Conservation (phyloP, 2,888 invertebrate species). For the Eupithecia exiguata region DNA sequence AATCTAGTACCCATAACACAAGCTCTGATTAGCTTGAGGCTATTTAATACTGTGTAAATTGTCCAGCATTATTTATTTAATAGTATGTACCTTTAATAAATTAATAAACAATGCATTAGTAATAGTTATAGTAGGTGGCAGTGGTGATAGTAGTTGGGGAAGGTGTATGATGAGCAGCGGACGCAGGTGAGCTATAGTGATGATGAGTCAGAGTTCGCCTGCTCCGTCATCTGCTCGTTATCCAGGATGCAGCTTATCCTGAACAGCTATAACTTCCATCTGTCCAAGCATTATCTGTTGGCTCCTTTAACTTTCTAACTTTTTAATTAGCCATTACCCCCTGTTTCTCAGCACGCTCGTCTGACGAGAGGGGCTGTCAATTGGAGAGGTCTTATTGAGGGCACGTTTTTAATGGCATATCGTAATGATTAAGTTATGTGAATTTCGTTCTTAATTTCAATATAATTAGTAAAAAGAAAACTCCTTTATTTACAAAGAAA, state of each 20-base stretch:
- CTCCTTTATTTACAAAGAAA: no score
- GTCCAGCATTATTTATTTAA: no score
- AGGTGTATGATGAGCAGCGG: no score
- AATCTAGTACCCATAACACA: no score
- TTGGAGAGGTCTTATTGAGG: neutral
- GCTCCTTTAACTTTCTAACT: slow-evolving; percentile 17
- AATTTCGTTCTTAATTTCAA: no score
- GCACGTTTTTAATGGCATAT: neutral
- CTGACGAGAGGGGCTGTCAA: neutral
- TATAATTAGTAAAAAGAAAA: no score
- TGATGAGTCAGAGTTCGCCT: neutral
- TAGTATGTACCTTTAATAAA: no score
- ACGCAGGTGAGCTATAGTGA: neutral
- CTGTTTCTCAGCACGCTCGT: slow-evolving; percentile 7
- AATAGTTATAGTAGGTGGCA: no score
- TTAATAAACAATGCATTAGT: no score
- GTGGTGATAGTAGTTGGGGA: no score
- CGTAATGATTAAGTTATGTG: neutral
- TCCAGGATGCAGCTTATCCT: neutral
- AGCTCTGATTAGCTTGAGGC: no score
- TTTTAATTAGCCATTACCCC: slow-evolving; percentile 31
- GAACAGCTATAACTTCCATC: slow-evolving; percentile 19
- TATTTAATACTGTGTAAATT: no score
- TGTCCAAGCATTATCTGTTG: slow-evolving; percentile 22
- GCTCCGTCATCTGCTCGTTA: neutral